A percentile compares a stretch with the other conserved stretches of the same genome.
Evolutionary conservation across 1,140 invertebrate species (phyloP).

Genomic region (Cydia splendana): DNA sequence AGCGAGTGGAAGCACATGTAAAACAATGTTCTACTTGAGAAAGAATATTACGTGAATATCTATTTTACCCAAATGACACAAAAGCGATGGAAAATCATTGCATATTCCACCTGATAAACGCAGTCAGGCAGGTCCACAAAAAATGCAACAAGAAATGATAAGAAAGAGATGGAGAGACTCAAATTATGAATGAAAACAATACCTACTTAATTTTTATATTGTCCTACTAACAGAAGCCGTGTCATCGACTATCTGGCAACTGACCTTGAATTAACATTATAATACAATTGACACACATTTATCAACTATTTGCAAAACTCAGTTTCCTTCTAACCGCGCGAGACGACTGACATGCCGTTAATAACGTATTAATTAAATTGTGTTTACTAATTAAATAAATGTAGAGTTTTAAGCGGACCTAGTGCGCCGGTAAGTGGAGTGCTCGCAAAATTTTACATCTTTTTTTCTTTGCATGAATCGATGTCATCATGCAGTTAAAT

Average conservation of each 20-base stretch:
- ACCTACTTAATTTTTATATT: conserved; percentile 5
- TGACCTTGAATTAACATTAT: conserved; percentile 52
- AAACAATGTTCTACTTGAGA: no score
- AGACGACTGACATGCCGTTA: conserved; percentile 33
- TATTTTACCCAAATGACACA: no score
- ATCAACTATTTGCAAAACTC: conserved; percentile 39
- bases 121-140: not conserved
- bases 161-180: not conserved
- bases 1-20: no score
- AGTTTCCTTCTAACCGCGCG: conserved; percentile 44
- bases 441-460: not conserved
- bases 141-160: not conserved
- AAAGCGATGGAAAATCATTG: no score
- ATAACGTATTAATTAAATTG: conserved; percentile 1
- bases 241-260: conserved; percentile 38
- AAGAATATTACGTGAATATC: no score
- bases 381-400: conserved; percentile 2
- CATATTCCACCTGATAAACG: no score
- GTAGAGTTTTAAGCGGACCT: not conserved
- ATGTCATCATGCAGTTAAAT: conserved; percentile 16
- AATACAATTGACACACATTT: conserved; percentile 35
- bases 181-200: conserved; percentile 18
- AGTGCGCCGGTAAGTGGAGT: conserved; percentile 12
- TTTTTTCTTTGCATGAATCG: conserved; percentile 14
- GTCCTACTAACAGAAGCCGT: conserved; percentile 29